These are phyloP conservation scores for Manacus vitellinus DNA, from an alignment of 2,113 vertebrate species.

Conservation along the genomic window DNA sequence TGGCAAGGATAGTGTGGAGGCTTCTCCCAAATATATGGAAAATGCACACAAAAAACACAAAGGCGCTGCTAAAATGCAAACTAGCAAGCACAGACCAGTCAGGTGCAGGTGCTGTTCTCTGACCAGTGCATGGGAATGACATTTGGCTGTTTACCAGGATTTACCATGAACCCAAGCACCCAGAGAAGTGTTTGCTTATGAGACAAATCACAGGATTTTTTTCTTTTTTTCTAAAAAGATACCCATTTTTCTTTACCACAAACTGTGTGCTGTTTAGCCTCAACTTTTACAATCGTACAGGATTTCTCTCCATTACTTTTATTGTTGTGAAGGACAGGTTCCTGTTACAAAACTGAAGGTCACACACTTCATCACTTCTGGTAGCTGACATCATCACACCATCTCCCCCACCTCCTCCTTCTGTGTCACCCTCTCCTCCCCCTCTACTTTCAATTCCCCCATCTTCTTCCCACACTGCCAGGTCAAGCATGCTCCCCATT, in stretches of 20 bases:
- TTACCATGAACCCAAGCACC: not conserved
- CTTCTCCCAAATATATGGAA: not conserved
- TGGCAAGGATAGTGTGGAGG: not conserved
- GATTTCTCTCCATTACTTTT: not conserved
- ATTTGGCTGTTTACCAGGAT: not conserved
- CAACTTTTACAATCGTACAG: not conserved
- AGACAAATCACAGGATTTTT: not conserved
- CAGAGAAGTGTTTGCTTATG: not conserved
- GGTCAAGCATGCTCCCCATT: not conserved
- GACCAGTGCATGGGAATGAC: not conserved
- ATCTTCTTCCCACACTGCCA: not conserved
- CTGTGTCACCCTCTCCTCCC: not conserved
- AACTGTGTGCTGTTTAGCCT: not conserved
- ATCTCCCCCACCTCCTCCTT: not conserved
- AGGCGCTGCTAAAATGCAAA: not conserved
- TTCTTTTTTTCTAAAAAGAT: not conserved
- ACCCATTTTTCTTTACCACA: not conserved
- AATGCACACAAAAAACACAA: not conserved
- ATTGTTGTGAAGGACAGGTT: not conserved
- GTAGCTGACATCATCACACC: rapidly evolving
- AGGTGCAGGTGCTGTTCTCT: not conserved
- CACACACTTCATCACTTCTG: not conserved
- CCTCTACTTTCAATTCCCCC: slow-evolving; percentile 45
- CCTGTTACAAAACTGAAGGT: not conserved
- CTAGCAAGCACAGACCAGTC: not conserved